Base-by-base conservation (phyloP, 1,140 invertebrate species). In the Aphelenchoides fujianensis region DNA sequence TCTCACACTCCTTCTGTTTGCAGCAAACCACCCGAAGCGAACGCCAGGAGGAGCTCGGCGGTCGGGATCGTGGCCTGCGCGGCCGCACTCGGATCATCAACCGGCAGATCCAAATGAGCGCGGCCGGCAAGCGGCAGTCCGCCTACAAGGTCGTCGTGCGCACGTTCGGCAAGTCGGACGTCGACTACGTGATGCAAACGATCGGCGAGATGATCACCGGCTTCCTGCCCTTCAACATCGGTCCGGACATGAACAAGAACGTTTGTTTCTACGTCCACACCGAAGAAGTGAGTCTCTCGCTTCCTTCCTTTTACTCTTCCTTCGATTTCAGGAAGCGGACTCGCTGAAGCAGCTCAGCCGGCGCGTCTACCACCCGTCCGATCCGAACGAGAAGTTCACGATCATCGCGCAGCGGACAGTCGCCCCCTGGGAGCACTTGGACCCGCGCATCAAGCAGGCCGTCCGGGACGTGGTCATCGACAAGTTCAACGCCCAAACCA, bases 351-450 rank as follows among this genome's bases (percentile, higher is more conserved):
- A 23, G 16, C 63, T 66, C 1, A 34, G 12, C 3, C 16, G 63
- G 16, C 31, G 63, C n/a, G 30, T 66, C 23, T 36, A 16, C 2
- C 36, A 66, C 53, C 27, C 63, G 16, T 12, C 63, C n/a, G 63
- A 75, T 59, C 73, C 73, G 2, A 57, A 28, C 31, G 34, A 53
- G 2, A 74, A 74, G 48, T 74, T 62, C 52, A 28, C 36, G 3
- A 75, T 74, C 53, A 53, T 34, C 54, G n/a, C 37, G 1, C 57
- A 16, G 19, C 37, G 32, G 36, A n/a, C 31, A n/a, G 31, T 55
- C 30, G 73, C 73, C n/a, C 64, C 73, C 3, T 74, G 30, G 59
- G 73, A 74, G 32, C 16, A 54, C 3, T 59, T 74, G 35, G 31
- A 16, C 1, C 35, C 35, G n/a, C 31, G 41, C 9, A 37, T 59